phyloP scores from a whole-genome alignment of 2,888 invertebrate genomes.

The Proisotoma minuta region DNA sequence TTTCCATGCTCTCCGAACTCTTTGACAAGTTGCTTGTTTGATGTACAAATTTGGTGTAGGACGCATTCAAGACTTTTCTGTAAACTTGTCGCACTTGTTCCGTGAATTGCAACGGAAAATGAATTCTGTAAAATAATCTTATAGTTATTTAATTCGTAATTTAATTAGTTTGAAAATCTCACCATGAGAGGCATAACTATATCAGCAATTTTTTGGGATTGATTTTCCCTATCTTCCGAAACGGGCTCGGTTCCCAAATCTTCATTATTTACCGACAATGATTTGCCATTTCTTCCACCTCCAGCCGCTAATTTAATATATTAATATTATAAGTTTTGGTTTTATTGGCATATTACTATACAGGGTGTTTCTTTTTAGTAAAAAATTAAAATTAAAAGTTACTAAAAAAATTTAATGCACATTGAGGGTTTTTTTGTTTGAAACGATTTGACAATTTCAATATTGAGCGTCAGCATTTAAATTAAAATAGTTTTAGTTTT shows the following conservation, averaged over 20 bases:
- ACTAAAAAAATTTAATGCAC: too few relatives aligned
- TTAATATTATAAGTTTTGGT: too few relatives aligned
- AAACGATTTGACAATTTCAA: too few relatives aligned
- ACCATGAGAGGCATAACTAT: background rate
- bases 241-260: background rate
- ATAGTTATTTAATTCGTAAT: background rate
- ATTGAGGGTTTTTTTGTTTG: too few relatives aligned
- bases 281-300: background rate
- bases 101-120: background rate
- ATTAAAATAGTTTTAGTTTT: too few relatives aligned
- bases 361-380: too few relatives aligned
- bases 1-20: slow-evolving; percentile 5
- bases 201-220: background rate
- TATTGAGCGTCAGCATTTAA: too few relatives aligned
- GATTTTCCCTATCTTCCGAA: background rate
- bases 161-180: background rate
- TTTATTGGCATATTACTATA: too few relatives aligned
- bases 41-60: background rate
- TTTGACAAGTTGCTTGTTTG: background rate
- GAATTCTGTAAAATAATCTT: background rate
- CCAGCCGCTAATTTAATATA: too few relatives aligned
- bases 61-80: background rate
- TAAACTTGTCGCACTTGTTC: too few relatives aligned
- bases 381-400: too few relatives aligned
- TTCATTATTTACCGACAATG: background rate